phyloP scores from a whole-genome alignment of 2,888 invertebrate species.

The Dascillus cervinus region DNA sequence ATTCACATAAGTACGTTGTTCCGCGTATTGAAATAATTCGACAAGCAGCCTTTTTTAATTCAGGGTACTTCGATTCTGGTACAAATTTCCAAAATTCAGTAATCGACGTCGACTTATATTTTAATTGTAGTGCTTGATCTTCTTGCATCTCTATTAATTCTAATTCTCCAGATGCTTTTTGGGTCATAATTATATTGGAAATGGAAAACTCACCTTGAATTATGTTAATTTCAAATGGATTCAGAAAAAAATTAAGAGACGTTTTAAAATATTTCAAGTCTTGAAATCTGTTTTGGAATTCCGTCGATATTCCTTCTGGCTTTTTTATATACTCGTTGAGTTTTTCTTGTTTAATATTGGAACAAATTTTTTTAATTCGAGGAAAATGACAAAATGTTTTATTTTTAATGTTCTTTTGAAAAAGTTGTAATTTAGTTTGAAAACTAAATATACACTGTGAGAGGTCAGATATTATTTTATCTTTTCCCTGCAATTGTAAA shows the following conservation, averaged over 20 bases:
- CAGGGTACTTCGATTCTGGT: conserved; percentile 17
- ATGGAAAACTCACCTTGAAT: conserved; percentile 20
- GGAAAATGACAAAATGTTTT: conserved; percentile 11
- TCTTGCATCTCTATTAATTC: conserved; percentile 23
- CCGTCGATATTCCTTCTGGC: conserved; percentile 13
- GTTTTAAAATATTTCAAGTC: conserved; percentile 9
- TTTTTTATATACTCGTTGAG: conserved; percentile 17
- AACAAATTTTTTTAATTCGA: conserved; percentile 11
- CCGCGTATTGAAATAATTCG: conserved; percentile 18
- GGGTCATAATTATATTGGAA: conserved; percentile 21
- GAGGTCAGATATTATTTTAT: conserved; percentile 10
- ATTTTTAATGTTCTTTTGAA: conserved; percentile 11
- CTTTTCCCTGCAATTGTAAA: conserved; percentile 16
- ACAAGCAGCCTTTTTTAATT: conserved; percentile 19
- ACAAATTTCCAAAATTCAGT: conserved; percentile 19
- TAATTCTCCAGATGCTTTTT: conserved; percentile 21
- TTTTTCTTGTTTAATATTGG: conserved; percentile 13
- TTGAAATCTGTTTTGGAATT: conserved; percentile 10
- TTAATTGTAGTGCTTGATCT: conserved; percentile 14
- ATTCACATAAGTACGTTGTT: conserved; percentile 17
- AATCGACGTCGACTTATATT: conserved; percentile 12
- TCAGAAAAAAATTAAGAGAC: conserved; percentile 13
- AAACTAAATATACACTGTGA: conserved; percentile 2
- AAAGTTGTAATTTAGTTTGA: conserved; percentile 7
- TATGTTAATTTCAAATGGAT: conserved; percentile 13